Conservation (phyloP, 2,888 invertebrate species). For the Spodoptera littoralis region DNA sequence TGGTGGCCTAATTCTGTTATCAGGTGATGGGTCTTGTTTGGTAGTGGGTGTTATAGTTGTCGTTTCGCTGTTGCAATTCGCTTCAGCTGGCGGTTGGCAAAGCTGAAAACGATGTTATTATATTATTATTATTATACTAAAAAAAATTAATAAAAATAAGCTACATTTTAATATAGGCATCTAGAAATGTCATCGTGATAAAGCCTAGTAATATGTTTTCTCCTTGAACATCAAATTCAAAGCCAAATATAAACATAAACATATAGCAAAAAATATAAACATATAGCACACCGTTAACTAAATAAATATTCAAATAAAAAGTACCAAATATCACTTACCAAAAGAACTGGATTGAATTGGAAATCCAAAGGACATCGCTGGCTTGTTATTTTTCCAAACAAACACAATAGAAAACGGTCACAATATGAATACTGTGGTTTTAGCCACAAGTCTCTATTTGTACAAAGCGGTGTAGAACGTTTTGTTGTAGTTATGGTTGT, state of each 20-base stretch:
- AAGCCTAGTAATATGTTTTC: too few species aligned
- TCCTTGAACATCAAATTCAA: too few species aligned
- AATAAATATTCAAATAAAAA: too few species aligned
- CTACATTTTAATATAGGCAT: too few species aligned
- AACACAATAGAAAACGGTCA: constrained; percentile 13
- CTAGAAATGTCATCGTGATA: too few species aligned
- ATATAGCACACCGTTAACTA: too few species aligned
- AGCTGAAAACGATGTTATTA: not conserved
- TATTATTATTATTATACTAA: too few species aligned
- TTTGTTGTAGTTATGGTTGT: not conserved
- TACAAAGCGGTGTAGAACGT: not conserved
- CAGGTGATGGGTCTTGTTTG: not conserved
- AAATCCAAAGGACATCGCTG: not conserved
- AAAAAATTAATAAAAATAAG: too few species aligned
- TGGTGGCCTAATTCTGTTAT: not conserved
- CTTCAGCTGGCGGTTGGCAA: not conserved
- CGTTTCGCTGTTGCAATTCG: not conserved
- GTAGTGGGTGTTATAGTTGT: not conserved
- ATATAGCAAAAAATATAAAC: too few species aligned
- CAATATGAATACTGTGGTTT: not conserved
- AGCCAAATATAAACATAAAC: too few species aligned
- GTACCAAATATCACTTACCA: not conserved
- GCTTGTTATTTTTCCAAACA: constrained; percentile 4
- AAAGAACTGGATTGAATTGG: not conserved
- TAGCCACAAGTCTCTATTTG: not conserved